Evolutionary conservation across 1,140 invertebrate species (phyloP).

Genomic region (Chironomus striatipennis): DNA sequence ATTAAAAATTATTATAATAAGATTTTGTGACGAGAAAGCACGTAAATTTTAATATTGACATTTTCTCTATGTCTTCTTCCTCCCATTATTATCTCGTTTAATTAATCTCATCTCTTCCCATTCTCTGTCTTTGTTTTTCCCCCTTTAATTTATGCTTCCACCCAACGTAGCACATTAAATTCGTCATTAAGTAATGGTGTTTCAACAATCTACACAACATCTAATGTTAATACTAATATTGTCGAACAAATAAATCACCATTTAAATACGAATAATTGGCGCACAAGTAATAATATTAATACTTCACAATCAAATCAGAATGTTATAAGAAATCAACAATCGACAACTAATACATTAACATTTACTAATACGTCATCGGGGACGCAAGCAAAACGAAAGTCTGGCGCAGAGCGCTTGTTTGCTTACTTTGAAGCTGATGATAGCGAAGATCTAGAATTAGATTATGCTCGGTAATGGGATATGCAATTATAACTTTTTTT

Average conservation of each 20-base stretch:
- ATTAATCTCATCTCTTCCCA: neutral
- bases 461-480: conserved; percentile 39
- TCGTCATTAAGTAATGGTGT: conserved; percentile 32
- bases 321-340: neutral
- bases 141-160: neutral
- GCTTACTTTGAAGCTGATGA: conserved; percentile 41
- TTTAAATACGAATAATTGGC: conserved; percentile 40
- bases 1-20: too few species aligned
- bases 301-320: conserved; percentile 30
- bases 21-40: too few species aligned
- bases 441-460: conserved; percentile 38
- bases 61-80: too few species aligned
- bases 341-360: conserved; percentile 33
- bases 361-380: neutral
- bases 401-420: conserved; percentile 40
- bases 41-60: too few species aligned
- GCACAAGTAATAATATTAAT: conserved; percentile 24
- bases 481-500: too few species aligned
- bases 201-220: conserved; percentile 36
- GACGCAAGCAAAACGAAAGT: conserved; percentile 36
- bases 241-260: conserved; percentile 40
- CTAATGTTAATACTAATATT: conserved; percentile 27
- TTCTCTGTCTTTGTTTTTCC: neutral
- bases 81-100: too few species aligned
- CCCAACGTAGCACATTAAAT: conserved; percentile 1